Conservation (phyloP, 2,797 vertebrate genomes). For the Limnodromus scolopaceus region DNA sequence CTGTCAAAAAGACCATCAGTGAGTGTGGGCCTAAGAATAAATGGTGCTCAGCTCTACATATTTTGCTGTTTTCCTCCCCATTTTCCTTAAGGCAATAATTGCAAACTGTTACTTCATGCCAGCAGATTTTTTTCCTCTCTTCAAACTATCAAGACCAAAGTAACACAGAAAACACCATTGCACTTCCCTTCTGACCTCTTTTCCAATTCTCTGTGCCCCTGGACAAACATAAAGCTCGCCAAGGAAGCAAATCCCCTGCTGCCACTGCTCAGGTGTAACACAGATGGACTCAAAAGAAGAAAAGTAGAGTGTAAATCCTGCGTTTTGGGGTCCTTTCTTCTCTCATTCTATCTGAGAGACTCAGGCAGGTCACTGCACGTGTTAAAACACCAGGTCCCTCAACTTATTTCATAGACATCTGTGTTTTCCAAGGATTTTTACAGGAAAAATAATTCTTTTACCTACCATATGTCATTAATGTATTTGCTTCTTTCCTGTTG, state of each 20-base stretch:
- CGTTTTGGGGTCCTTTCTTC: neutral
- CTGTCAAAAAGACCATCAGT: neutral
- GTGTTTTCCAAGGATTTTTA: neutral
- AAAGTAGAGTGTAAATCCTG: neutral
- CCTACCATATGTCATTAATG: conserved; percentile 9
- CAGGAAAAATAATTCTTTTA: neutral
- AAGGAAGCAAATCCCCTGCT: neutral
- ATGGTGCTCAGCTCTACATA: neutral
- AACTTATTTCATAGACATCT: neutral
- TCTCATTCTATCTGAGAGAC: neutral
- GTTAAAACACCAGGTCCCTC: neutral
- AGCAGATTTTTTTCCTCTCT: neutral
- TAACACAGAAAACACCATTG: fast-evolving
- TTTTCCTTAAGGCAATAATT: neutral
- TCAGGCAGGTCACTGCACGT: neutral
- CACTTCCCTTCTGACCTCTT: neutral
- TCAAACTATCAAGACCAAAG: neutral
- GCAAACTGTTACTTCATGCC: neutral
- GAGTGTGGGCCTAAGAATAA: neutral
- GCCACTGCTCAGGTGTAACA: neutral
- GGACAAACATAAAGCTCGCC: neutral
- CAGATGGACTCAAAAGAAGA: neutral
- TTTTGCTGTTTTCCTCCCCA: neutral
- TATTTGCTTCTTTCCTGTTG: conserved; percentile 25
- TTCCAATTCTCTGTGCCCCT: neutral